phyloP scores from a whole-genome alignment of 2,888 invertebrate species.

The Dinocampus coccinellae region DNA sequence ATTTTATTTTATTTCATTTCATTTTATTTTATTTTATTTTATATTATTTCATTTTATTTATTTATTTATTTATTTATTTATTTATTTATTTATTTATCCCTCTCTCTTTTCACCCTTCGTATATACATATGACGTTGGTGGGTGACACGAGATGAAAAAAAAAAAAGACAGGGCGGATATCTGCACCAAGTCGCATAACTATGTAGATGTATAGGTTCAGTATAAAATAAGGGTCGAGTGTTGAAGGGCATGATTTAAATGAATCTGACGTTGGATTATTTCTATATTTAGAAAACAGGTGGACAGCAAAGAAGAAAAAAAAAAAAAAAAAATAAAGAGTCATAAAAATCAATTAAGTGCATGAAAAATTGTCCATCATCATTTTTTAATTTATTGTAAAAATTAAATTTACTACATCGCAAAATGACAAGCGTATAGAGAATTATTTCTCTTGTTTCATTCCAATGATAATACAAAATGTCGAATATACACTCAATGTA shows the following conservation, averaged over 20 bases:
- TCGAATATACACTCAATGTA: too few species aligned
- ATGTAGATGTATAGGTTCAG: slow-evolving; percentile 22
- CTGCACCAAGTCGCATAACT: slow-evolving; percentile 16
- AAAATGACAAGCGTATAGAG: background rate
- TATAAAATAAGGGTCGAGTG: slow-evolving; percentile 38
- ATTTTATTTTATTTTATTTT: too few species aligned
- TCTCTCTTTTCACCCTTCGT: slow-evolving; percentile 6
- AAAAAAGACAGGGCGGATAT: slow-evolving; percentile 32
- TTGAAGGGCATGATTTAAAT: slow-evolving; percentile 35
- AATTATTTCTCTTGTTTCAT: background rate
- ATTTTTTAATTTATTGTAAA: slow-evolving; percentile 5
- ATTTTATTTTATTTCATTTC: too few species aligned
- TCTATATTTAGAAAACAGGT: slow-evolving; percentile 15
- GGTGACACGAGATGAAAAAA: slow-evolving; percentile 26
- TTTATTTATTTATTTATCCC: too few species aligned
- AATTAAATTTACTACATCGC: slow-evolving; percentile 3
- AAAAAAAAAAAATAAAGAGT: background rate
- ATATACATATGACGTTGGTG: slow-evolving; percentile 14
- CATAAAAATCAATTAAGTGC: background rate
- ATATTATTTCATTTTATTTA: too few species aligned
- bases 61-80: too few species aligned
- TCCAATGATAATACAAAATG: background rate
- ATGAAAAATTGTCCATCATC: background rate
- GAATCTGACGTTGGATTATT: slow-evolving; percentile 9
- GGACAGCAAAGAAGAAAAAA: background rate